Base-by-base conservation (phyloP, 2,888 invertebrate genomes). In the Pandemis cinnamomeana region DNA sequence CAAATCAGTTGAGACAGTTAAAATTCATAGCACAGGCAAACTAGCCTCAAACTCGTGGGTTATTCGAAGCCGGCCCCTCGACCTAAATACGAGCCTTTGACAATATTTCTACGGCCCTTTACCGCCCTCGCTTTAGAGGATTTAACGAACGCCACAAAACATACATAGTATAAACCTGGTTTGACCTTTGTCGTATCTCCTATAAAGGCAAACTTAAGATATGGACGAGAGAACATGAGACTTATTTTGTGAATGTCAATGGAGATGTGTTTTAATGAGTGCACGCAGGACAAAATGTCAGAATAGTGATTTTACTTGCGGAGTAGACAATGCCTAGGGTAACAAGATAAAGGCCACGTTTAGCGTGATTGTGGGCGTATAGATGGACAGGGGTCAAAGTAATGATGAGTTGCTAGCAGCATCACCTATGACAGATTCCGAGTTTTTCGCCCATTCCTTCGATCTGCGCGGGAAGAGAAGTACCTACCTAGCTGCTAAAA, bases 101-200 rank as follows among this genome's bases (percentile, higher is more conserved):
- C 78, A 77, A 82, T 78, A 80, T 87, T 83, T 83, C 83, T 82
- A 89, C 85, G 84, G 80, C 85, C 78, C 88, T 89, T 81, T 76
- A 78, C 77, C 77, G 77, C 77, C 75, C 75, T 75, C n/a, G 20
- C 8, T 48, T 46, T 36, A 4, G 48, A 51, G 5, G 48, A 48
- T 36, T 64, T 48, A 63, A 48, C 48, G 20, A 48, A 36, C 13
- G 48, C 58, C 27, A 10, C 27, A 58, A 46, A 55, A 46, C 48
- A 20, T 20, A 55, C 58, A 13, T 10, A n/a, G 42, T 41, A 48
- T 3, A 15, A 46, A 55, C 55, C 64, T 68, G 13, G 48, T 69
- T 48, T 64, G 58, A 69, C 64, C 63, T 72, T 60, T 72, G 42
- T 20, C 48, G 7, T 53, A 7, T 15, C 55, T 51, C 13, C n/a